phyloP scores from a whole-genome alignment of 2,113 vertebrate genomes.

The Periophthalmus modestus region DNA sequence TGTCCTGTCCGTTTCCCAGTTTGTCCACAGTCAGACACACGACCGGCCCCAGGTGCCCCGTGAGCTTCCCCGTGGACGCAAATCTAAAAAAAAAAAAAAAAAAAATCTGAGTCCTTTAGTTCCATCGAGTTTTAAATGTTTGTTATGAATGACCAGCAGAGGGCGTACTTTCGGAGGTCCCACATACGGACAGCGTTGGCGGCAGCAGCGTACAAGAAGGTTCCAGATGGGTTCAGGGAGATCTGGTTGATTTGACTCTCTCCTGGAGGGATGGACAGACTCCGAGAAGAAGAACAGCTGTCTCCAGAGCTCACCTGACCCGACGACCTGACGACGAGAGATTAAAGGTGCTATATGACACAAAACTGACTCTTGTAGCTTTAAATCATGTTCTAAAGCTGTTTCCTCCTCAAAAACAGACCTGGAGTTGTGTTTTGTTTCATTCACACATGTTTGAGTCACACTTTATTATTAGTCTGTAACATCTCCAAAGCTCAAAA shows the following conservation, averaged over 20 bases:
- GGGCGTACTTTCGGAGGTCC: constrained; percentile 91
- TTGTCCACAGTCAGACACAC: constrained; percentile 92
- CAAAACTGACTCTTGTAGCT: no score
- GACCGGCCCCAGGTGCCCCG: constrained; percentile 90
- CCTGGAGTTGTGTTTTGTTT: no score
- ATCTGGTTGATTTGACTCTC: constrained; percentile 98
- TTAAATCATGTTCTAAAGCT: no score
- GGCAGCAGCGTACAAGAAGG: constrained; percentile 94
- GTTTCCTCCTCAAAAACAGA: no score
- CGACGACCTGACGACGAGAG: no score
- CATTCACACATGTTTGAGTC: no score
- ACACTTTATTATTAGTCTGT: no score
- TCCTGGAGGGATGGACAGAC: constrained; percentile 88
- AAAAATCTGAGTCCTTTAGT: neutral
- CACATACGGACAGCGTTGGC: constrained; percentile 88
- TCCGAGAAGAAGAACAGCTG: constrained; percentile 79
- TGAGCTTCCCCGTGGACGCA: constrained; percentile 94
- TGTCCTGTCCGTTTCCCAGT: constrained; percentile 86
- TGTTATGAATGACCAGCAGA: neutral
- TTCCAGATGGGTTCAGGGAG: constrained; percentile 87
- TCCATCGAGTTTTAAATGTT: no score
- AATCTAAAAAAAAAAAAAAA: constrained; percentile 81
- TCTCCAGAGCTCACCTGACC: constrained; percentile 90
- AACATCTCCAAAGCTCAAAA: no score
- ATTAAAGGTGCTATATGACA: no score